These are phyloP conservation scores for Operophtera brumata DNA, from an alignment of 2,888 invertebrate genomes.

Conservation along the genomic window DNA sequence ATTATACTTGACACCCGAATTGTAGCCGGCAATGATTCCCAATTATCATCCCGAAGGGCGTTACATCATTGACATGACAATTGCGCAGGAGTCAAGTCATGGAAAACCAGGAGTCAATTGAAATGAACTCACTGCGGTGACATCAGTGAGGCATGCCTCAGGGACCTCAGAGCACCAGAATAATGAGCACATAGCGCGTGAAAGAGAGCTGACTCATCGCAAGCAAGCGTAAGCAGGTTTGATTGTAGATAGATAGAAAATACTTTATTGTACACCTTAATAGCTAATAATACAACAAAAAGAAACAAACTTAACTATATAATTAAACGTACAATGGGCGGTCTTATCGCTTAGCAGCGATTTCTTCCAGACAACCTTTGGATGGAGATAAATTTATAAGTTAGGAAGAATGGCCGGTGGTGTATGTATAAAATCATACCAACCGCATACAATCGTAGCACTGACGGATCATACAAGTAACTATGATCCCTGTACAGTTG, in stretches of 20 bases:
- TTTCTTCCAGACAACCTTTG: too few relatives aligned
- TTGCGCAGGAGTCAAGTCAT: slow-evolving; percentile 50
- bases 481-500: background rate
- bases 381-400: too few relatives aligned
- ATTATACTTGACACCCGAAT: slow-evolving; percentile 19
- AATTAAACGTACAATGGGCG: too few relatives aligned
- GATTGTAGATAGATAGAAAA: too few relatives aligned
- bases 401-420: too few relatives aligned
- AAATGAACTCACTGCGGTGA: slow-evolving; percentile 43
- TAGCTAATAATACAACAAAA: too few relatives aligned
- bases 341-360: too few relatives aligned
- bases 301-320: too few relatives aligned
- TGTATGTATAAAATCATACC: too few relatives aligned
- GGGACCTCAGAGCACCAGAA: background rate
- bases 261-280: too few relatives aligned
- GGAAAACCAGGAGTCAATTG: slow-evolving; percentile 45
- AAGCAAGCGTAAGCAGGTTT: background rate
- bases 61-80: slow-evolving; percentile 25
- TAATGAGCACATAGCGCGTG: too few relatives aligned
- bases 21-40: slow-evolving; percentile 12
- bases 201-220: background rate
- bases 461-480: background rate
- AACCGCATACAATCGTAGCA: background rate
- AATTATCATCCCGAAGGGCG: slow-evolving; percentile 15
- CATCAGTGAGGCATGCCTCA: slow-evolving; percentile 26